Evolutionary conservation across 1,140 invertebrate species (phyloP).

Genomic region (Vanessa atalanta): DNA sequence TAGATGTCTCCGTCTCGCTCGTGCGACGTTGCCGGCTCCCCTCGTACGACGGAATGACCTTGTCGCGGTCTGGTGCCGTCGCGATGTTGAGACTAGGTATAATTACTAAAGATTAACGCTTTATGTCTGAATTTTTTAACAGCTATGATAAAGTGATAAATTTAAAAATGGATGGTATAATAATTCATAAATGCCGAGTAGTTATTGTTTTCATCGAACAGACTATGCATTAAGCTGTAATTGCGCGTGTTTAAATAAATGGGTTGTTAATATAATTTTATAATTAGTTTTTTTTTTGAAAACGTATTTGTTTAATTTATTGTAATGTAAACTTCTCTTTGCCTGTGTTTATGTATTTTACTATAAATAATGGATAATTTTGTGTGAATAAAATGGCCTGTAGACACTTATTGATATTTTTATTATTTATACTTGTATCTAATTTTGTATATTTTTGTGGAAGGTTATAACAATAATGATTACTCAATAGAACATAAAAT

Average conservation of each 20-base stretch:
- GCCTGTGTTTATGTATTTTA: no score
- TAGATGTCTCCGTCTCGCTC: constrained; percentile 43
- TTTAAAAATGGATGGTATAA: constrained; percentile 4
- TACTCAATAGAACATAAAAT: no score
- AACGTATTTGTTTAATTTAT: no score
- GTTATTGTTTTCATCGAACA: not conserved
- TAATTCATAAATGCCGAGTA: constrained; percentile 8
- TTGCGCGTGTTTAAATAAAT: not conserved
- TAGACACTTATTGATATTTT: no score
- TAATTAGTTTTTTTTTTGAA: not conserved
- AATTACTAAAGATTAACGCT: constrained; percentile 54
- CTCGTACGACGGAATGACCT: constrained; percentile 58
- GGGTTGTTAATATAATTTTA: not conserved
- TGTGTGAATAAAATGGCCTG: no score
- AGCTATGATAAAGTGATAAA: constrained; percentile 20
- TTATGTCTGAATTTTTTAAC: constrained; percentile 32
- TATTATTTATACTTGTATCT: no score
- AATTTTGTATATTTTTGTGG: no score
- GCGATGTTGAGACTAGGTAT: constrained; percentile 52
- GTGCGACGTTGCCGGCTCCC: constrained; percentile 66
- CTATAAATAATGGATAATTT: no score
- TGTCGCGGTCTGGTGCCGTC: constrained; percentile 56
- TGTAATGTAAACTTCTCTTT: no score
- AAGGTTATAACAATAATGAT: no score
- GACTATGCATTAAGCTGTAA: not conserved